A percentile compares a stretch with the other conserved stretches of the same genome.
phyloP scores from a whole-genome alignment of 2,113 vertebrate genomes.

The Epinephelus moara region DNA sequence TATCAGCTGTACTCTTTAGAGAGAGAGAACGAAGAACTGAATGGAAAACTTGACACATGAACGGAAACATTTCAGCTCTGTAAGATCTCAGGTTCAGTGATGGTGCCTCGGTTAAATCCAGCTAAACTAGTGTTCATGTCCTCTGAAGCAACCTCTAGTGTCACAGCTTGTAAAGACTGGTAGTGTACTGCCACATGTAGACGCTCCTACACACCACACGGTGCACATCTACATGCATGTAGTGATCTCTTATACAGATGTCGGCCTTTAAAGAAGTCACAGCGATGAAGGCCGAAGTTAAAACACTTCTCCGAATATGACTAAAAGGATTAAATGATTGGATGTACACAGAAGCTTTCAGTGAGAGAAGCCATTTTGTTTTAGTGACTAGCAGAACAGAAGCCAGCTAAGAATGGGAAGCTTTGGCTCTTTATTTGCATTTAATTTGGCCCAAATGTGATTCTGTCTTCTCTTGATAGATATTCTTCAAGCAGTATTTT shows the following conservation, averaged over 20 bases:
- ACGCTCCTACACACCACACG: constrained; percentile 16
- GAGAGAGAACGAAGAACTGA: fast-evolving
- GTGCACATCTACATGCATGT: constrained; percentile 48
- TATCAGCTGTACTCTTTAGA: no score
- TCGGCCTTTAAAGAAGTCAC: constrained; percentile 40
- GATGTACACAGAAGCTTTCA: constrained; percentile 28
- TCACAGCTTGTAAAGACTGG: constrained; percentile 66
- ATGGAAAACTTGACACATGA: not conserved
- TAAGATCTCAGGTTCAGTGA: not conserved
- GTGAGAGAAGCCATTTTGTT: not conserved
- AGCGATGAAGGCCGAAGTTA: not conserved
- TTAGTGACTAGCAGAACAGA: not conserved
- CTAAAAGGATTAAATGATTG: not conserved
- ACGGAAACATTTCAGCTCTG: constrained; percentile 3
- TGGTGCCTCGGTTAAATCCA: not conserved
- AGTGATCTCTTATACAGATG: constrained; percentile 37
- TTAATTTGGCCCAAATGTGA: not conserved
- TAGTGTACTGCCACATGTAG: constrained; percentile 45
- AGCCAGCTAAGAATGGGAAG: not conserved
- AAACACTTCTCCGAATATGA: not conserved
- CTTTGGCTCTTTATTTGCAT: not conserved
- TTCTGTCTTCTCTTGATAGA: not conserved
- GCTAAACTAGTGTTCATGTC: constrained; percentile 33
- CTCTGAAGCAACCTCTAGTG: constrained; percentile 27
- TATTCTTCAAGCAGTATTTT: not conserved